Evolutionary conservation across 2,888 invertebrate species (phyloP).

Genomic region (Orthosia cruda): DNA sequence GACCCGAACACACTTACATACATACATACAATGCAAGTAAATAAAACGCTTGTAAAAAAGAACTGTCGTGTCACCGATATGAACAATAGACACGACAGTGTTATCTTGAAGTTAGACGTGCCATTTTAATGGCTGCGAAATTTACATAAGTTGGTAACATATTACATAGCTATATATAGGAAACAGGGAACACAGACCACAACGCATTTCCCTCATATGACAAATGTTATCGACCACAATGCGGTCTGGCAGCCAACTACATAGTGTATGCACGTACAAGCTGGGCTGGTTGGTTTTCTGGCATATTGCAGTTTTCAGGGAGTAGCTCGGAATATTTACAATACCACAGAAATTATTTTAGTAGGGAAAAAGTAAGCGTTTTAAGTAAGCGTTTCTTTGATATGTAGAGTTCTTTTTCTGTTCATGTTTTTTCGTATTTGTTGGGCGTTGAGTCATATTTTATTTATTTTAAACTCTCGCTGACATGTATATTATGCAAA

Average conservation of each 20-base stretch:
- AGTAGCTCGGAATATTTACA: slow-evolving; percentile 22
- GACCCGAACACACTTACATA: too few relatives aligned
- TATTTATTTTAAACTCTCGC: too few relatives aligned
- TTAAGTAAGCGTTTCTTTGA: too few relatives aligned
- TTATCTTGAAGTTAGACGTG: not conserved
- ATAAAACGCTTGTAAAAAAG: too few relatives aligned
- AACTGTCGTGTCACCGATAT: too few relatives aligned
- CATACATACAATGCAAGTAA: too few relatives aligned
- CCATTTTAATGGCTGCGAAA: not conserved
- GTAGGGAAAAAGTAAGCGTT: too few relatives aligned
- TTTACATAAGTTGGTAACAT: not conserved
- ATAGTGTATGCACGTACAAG: slow-evolving; percentile 27
- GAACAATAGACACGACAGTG: too few relatives aligned
- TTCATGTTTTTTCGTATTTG: too few relatives aligned
- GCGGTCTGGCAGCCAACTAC: slow-evolving; percentile 62
- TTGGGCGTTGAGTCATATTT: too few relatives aligned
- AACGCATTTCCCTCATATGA: slow-evolving; percentile 41
- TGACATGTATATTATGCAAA: too few relatives aligned
- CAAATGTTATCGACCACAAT: slow-evolving; percentile 54
- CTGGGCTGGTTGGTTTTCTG: slow-evolving; percentile 11
- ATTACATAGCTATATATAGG: not conserved
- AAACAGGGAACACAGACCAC: slow-evolving; percentile 34
- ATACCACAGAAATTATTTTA: slow-evolving; percentile 5
- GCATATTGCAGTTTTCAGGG: slow-evolving; percentile 46
- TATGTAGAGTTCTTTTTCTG: too few relatives aligned